These are phyloP conservation scores for Saturnia japonica DNA, from an alignment of 2,888 invertebrate species.

Conservation along the genomic window DNA sequence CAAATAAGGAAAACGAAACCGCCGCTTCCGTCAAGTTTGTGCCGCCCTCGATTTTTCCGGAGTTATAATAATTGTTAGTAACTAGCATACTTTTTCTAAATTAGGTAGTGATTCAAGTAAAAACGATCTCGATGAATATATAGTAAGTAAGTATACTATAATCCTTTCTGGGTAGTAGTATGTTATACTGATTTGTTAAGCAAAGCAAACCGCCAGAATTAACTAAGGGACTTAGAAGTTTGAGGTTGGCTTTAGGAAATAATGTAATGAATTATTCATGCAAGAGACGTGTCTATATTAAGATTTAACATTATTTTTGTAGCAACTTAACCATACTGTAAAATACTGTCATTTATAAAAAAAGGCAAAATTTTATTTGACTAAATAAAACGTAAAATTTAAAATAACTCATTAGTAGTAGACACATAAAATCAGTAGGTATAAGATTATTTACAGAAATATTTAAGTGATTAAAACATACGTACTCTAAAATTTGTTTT, in stretches of 20 bases:
- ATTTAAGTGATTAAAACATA: no score
- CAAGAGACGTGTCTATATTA: conserved; percentile 13
- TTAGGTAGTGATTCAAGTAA: conserved; percentile 71
- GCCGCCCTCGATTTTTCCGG: conserved; percentile 65
- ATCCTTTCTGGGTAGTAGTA: conserved; percentile 32
- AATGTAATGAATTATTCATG: conserved; percentile 29
- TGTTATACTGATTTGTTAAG: conserved; percentile 44
- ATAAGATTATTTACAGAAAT: no score
- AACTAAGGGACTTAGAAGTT: conserved; percentile 32
- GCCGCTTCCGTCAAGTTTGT: conserved; percentile 53
- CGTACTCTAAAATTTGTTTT: not conserved
- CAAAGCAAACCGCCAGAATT: conserved; percentile 38
- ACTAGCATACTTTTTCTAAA: conserved; percentile 71
- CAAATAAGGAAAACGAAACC: conserved; percentile 77
- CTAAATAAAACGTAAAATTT: no score
- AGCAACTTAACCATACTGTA: not conserved
- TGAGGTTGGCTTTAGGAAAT: conserved; percentile 23
- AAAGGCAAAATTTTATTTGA: no score
- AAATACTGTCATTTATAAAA: not conserved
- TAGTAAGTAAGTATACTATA: conserved; percentile 33
- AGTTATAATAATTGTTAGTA: conserved; percentile 76
- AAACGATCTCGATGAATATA: conserved; percentile 38
- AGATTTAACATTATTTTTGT: not conserved
- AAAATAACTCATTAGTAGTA: no score
- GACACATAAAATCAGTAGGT: no score